phyloP scores from a whole-genome alignment of 2,888 invertebrate species.

The Zhengitettix transpicula region DNA sequence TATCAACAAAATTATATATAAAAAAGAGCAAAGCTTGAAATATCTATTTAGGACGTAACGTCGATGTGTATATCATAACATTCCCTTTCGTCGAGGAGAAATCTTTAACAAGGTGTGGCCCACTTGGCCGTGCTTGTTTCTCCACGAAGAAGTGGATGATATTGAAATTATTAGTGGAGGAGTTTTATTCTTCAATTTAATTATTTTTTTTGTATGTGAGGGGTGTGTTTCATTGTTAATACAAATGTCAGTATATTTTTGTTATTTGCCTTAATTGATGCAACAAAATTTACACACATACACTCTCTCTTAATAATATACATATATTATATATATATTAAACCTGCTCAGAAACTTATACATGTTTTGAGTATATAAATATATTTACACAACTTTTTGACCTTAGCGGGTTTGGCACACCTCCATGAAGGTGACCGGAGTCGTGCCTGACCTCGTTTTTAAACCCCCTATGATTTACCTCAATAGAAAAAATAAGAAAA shows the following conservation, averaged over 20 bases:
- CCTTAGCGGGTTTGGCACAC: constrained; percentile 6
- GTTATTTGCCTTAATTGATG: constrained; percentile 15
- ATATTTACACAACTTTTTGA: constrained; percentile 17
- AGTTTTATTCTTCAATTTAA: constrained; percentile 11
- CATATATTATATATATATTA: constrained; percentile 11
- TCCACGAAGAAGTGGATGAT: neutral
- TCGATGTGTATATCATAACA: constrained; percentile 6
- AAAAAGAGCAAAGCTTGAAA: constrained; percentile 6
- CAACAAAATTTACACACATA: constrained; percentile 14
- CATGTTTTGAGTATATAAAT: constrained; percentile 15
- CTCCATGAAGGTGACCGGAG: constrained; percentile 1
- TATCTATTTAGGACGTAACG: constrained; percentile 3
- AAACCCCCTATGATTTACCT: constrained; percentile 14
- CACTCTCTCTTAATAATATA: constrained; percentile 10
- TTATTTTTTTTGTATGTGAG: neutral
- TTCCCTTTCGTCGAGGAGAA: constrained; percentile 2
- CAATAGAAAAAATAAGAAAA: constrained; percentile 7
- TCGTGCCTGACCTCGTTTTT: constrained; percentile 9
- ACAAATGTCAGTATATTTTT: constrained; percentile 12
- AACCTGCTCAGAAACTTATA: constrained; percentile 16
- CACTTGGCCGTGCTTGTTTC: neutral
- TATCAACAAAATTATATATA: constrained; percentile 1
- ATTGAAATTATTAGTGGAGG: constrained; percentile 8
- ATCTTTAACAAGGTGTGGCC: neutral
- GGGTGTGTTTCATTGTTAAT: constrained; percentile 2